phyloP scores from a whole-genome alignment of 2,797 vertebrate species.

The Halcyon leucocephala region DNA sequence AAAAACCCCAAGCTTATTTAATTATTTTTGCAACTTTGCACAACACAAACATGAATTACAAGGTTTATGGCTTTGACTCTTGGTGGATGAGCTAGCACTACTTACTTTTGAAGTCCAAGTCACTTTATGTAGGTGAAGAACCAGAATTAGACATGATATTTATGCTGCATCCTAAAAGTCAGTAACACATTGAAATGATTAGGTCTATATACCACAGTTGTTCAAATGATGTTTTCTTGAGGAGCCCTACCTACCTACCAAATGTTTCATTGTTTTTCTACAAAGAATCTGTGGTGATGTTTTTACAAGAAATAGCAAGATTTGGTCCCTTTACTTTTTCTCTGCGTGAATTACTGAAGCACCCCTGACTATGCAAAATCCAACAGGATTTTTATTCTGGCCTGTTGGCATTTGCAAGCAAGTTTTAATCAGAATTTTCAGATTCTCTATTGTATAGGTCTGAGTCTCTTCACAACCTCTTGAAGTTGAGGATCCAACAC shows the following conservation, averaged over 20 bases:
- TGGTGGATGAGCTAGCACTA: neutral
- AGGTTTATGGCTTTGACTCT: neutral
- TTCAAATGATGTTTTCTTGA: neutral
- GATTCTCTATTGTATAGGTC: neutral
- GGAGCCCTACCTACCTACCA: neutral
- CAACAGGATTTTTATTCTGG: neutral
- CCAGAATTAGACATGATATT: neutral
- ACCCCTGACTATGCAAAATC: neutral
- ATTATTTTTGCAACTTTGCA: neutral
- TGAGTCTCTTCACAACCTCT: neutral
- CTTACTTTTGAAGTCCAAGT: neutral
- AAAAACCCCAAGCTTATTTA: neutral
- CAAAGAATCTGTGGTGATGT: neutral
- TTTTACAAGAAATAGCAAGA: neutral
- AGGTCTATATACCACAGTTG: neutral
- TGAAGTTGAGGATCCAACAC: neutral
- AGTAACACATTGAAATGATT: neutral
- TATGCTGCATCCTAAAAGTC: neutral
- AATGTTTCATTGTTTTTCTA: neutral
- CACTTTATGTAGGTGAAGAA: neutral
- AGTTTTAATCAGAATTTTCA: neutral
- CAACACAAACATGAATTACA: neutral
- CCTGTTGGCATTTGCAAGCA: neutral
- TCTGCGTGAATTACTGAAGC: neutral
- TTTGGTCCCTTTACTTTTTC: neutral